Evolutionary conservation across 2,113 vertebrate genomes (phyloP), one percentile per base, ranked within the genome.

Genomic region (Takifugu flavidus): DNA sequence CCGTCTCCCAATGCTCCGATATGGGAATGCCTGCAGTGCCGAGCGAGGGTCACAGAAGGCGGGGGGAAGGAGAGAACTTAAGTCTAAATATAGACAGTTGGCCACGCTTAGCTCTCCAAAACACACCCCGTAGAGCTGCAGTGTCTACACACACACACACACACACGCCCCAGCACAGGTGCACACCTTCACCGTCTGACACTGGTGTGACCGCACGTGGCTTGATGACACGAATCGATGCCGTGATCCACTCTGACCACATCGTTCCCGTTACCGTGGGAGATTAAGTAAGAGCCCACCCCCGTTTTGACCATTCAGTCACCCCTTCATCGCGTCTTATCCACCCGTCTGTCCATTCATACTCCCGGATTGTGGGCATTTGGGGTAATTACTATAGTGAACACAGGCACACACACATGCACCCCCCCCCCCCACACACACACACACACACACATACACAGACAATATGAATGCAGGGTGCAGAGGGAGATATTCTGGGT

Each of bases 31-130:
- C 77, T 82, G 71, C 80, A 81, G 79, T 74, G 70, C 60, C 39
- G 60, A 77, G 79, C 2, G 62, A 77, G 84, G 84, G 85, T 86
- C 87, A 80, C 81, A 70, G 76, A 75, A 69, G 71, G 69, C 78
- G 66, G 64, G 69, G 65, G 64, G 59, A 65, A 72, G 75, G 77
- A 80, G 74, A 68, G 70, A 60, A 77, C 78, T 75, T 78, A 72
- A 75, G 75, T 77, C 89, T 92, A 92, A 90, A 90, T 90, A 90
- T 92, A 92, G 89, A 86, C 75, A 82, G 80, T 79, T 49, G 86
- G 83, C 81, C 77, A 86, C 58, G 72, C 76, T 87, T 85, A 86
- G 85, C 83, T 74, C 78, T 66, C 71, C 79, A 56, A 77, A 80
- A 85, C 87, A 82, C 85, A 79, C 84, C 83, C 83, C 78, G 59